Conservation (phyloP, 1,140 invertebrate genomes). For the Yoshiicerus persimilis region DNA sequence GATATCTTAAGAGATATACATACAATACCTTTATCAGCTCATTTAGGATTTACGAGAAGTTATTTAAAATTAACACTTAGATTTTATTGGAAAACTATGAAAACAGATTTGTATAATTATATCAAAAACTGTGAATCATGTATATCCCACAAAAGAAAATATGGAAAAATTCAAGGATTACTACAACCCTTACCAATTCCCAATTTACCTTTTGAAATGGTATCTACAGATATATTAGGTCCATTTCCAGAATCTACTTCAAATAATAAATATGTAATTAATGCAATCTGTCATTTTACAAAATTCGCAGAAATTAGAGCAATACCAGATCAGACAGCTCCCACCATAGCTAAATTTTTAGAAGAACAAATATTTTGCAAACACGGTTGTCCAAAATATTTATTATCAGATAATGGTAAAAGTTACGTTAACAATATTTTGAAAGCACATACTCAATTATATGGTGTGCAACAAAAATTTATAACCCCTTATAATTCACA, state of each 20-base stretch:
- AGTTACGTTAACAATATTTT: neutral
- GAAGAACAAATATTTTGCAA: neutral
- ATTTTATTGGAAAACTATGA: neutral
- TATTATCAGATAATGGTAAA: slow-evolving; percentile 1
- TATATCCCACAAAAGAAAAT: slow-evolving; percentile 44
- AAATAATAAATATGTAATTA: slow-evolving; percentile 52
- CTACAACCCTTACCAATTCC: slow-evolving; percentile 51
- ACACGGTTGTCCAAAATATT: neutral
- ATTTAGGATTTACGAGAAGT: neutral
- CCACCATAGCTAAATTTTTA: slow-evolving; percentile 26
- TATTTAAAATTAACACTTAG: neutral
- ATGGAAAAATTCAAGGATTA: slow-evolving; percentile 44
- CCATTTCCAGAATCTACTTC: slow-evolving; percentile 47
- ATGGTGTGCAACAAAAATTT: neutral
- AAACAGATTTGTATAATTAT: neutral
- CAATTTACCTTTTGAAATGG: slow-evolving; percentile 42
- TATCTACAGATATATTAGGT: slow-evolving; percentile 51
- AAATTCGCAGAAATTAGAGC: slow-evolving; percentile 52
- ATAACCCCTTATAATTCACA: neutral
- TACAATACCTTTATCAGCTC: neutral
- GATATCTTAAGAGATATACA: neutral
- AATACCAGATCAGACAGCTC: slow-evolving; percentile 53
- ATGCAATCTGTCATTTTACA: slow-evolving; percentile 54
- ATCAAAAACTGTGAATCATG: neutral
- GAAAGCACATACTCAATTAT: neutral